Evolutionary conservation across 1,140 invertebrate genomes (phyloP).

Genomic region (Laupala kohalensis): DNA sequence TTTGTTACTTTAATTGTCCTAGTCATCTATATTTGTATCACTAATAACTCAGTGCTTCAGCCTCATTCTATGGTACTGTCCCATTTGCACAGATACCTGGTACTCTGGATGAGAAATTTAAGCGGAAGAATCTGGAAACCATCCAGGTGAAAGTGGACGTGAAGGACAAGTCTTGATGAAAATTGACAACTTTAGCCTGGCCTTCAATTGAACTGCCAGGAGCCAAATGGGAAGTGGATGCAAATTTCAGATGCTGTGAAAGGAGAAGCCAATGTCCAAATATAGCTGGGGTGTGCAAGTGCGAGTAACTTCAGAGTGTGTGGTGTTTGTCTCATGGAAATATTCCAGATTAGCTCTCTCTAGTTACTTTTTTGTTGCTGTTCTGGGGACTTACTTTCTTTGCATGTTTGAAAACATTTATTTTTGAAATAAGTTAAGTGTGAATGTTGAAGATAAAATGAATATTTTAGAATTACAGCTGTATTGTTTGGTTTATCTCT

Average conservation of each 20-base stretch:
- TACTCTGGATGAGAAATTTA: conserved; percentile 23
- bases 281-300: neutral
- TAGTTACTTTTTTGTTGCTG: neutral
- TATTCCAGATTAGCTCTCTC: neutral
- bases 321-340: neutral
- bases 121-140: conserved; percentile 7
- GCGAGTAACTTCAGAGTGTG: neutral
- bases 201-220: neutral
- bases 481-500: neutral
- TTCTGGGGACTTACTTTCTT: neutral
- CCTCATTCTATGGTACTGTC: neutral
- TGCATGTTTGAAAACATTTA: neutral
- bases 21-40: neutral
- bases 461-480: neutral
- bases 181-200: neutral
- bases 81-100: conserved; percentile 18
- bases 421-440: neutral
- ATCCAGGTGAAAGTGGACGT: neutral
- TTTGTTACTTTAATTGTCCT: neutral
- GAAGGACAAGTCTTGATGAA: conserved; percentile 2
- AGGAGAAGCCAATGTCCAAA: neutral
- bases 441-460: neutral
- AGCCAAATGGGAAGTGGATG: neutral
- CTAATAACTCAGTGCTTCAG: neutral
- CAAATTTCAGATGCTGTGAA: neutral